Percentiles rank a stretch among this genome's conserved stretches.
phyloP scores from a whole-genome alignment of 2,797 vertebrate species.

The Cichlasoma orientale region DNA sequence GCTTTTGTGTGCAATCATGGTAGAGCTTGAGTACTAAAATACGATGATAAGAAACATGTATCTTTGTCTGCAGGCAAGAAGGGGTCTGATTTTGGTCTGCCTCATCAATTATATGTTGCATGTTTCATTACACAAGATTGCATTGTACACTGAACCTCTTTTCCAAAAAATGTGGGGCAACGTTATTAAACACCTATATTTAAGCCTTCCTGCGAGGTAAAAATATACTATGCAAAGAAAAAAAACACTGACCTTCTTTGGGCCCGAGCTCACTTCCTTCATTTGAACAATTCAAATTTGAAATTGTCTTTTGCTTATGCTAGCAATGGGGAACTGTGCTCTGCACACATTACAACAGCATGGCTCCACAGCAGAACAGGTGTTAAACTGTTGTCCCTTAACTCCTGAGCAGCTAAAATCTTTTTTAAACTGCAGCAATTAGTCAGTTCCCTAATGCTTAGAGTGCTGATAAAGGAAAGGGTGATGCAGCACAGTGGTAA shows the following conservation, averaged over 20 bases:
- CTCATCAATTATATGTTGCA: constrained; percentile 14
- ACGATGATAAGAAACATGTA: constrained; percentile 9
- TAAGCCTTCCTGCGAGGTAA: background rate
- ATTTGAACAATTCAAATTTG: too few relatives aligned
- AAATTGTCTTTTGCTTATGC: background rate
- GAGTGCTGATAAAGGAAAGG: background rate
- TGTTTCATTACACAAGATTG: background rate
- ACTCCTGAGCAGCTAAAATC: background rate
- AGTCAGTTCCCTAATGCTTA: background rate
- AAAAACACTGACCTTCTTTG: background rate
- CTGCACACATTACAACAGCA: background rate
- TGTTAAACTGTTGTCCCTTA: background rate
- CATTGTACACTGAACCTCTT: background rate
- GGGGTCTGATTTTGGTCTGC: background rate
- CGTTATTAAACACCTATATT: too few relatives aligned
- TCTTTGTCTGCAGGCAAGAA: background rate
- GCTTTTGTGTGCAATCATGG: constrained; percentile 66
- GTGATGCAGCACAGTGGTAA: background rate
- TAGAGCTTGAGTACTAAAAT: constrained; percentile 43
- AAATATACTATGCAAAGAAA: background rate
- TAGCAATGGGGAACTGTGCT: background rate
- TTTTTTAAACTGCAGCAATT: background rate
- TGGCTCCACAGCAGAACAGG: background rate
- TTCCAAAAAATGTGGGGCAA: background rate
- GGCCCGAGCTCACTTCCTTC: background rate